Percentiles rank a stretch among this genome's conserved stretches.
Evolutionary conservation across 2,797 vertebrate species (phyloP).

Genomic region (Chromis chromis): DNA sequence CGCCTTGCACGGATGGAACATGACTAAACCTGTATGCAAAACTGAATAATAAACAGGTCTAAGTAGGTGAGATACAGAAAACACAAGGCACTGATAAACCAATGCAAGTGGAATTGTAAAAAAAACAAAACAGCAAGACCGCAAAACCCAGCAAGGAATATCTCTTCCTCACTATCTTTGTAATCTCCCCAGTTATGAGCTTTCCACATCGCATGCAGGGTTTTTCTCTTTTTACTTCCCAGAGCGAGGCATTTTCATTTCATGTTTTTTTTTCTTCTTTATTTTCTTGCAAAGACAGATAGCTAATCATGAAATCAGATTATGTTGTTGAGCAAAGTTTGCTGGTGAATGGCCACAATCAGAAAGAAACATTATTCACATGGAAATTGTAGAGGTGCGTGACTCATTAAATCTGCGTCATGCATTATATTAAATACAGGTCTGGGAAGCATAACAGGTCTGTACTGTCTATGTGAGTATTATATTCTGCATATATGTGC

Average conservation of each 20-base stretch:
- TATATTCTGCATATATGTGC: no score
- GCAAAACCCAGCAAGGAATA: conserved; percentile 16
- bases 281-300: conserved; percentile 17
- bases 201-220: not conserved
- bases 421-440: not conserved
- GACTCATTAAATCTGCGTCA: not conserved
- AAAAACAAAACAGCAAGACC: conserved; percentile 22
- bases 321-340: conserved; percentile 13
- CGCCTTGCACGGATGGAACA: not conserved
- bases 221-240: conserved; percentile 9
- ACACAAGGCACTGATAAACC: conserved; percentile 16
- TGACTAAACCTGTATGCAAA: not conserved
- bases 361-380: conserved; percentile 20
- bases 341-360: not conserved
- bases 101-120: not conserved
- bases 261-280: conserved; percentile 4
- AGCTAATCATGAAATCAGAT: conserved; percentile 34
- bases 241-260: conserved; percentile 1
- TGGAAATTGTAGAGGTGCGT: not conserved
- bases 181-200: conserved; percentile 32
- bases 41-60: not conserved
- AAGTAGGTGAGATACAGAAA: conserved; percentile 2
- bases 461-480: not conserved
- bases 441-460: not conserved
- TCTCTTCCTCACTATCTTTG: conserved; percentile 10